These are phyloP conservation scores for Eumacrocentrus americanus DNA, from an alignment of 2,888 invertebrate species.

Conservation along the genomic window DNA sequence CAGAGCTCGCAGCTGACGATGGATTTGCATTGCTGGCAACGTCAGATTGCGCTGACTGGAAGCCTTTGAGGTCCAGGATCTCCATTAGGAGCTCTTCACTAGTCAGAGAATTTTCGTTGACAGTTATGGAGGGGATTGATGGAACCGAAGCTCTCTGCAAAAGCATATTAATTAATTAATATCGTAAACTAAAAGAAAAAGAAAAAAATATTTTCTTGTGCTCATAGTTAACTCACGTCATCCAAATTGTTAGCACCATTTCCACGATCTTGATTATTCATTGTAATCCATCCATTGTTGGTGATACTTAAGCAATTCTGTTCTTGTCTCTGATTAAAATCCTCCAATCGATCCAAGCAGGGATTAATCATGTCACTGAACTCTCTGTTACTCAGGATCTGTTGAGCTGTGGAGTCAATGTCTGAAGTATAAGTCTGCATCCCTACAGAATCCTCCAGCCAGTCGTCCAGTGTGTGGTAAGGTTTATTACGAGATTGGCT, in stretches of 20 bases:
- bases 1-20: slow-evolving; percentile 36
- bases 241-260: slow-evolving; percentile 5
- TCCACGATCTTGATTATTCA: background rate
- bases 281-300: slow-evolving; percentile 15
- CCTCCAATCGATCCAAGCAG: slow-evolving; percentile 45
- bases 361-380: slow-evolving; percentile 45
- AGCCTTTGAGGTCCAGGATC: slow-evolving; percentile 37
- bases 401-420: slow-evolving; percentile 41
- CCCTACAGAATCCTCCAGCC: slow-evolving; percentile 19
- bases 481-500: slow-evolving; percentile 37
- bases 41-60: slow-evolving; percentile 44
- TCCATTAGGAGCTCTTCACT: slow-evolving; percentile 42
- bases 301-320: background rate
- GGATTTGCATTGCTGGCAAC: slow-evolving; percentile 33
- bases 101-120: slow-evolving; percentile 31
- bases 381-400: slow-evolving; percentile 43
- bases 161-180: background rate
- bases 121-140: slow-evolving; percentile 37
- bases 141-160: background rate
- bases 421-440: slow-evolving; percentile 33
- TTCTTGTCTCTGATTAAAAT: slow-evolving; percentile 25
- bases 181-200: no score
- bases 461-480: slow-evolving; percentile 35
- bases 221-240: slow-evolving; percentile 14
- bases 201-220: background rate